Evolutionary conservation across 2,113 vertebrate species (phyloP), one percentile per base, ranked within the genome.

Genomic region (Podilymbus podiceps): DNA sequence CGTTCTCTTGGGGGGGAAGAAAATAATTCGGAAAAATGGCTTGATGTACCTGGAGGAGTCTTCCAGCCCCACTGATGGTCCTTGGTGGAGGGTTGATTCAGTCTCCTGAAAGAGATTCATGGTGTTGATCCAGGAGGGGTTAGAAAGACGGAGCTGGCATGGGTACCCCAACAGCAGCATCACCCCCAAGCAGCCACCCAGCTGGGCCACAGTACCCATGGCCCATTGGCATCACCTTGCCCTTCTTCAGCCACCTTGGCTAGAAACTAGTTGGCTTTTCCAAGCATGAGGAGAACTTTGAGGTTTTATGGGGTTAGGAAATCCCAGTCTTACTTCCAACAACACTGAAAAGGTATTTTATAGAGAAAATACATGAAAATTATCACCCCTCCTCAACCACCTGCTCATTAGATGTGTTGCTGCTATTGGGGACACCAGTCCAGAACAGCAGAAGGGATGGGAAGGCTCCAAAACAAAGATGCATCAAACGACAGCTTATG

Each of bases 401-500:
- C 30, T 58, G 30, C 28, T 89, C 38, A 2, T 3, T 38, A 44
- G 64, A 42, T 59, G 20, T 0, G 0, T 23, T 47, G 74, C 35
- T 85, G 55, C 52, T 93, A 2, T 1, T 1, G 0, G 23, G 38
- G 42, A 77, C 46, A 66, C 2, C 0, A 9, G 6, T 11, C 20
- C 50, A 24, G 64, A 40, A 31, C 14, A 66, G 56, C 60, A 89
- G 66, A 82, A 89, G 40, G 40, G 50, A 30, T 60, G 38, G 20
- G 38, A 85, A 2, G 46, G 24, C 49, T 92, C 69, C 56, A 59
- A 42, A 62, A 35, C 8, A 66, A 91, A 72, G 42, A 13, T 2
- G 8, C 16, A 11, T 46, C 40, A 59, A 52, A 58, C 25, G 12
- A 40, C 50, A 69, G 19, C 30, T 64, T 58, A 20, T 0, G 2